Percentiles rank a stretch among this genome's conserved stretches.
phyloP scores from a whole-genome alignment of 2,113 vertebrate genomes.

The Apistogramma diplotaenia region DNA sequence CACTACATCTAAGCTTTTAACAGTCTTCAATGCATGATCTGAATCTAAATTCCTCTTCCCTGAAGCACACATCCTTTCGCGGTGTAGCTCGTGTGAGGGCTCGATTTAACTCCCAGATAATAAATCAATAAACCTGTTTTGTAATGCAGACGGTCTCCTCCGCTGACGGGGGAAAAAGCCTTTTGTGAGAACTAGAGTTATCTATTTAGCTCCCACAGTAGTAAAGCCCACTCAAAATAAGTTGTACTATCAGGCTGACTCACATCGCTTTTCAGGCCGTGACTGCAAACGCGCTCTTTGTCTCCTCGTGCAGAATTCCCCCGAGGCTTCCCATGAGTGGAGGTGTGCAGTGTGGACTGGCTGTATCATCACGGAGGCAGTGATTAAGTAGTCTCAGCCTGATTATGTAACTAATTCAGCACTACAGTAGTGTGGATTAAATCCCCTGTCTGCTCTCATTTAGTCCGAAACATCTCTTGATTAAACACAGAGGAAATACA shows the following conservation, averaged over 20 bases:
- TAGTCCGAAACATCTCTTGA: not conserved
- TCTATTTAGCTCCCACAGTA: constrained; percentile 31
- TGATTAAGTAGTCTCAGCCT: constrained; percentile 10
- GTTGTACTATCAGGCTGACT: constrained; percentile 41
- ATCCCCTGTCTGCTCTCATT: not conserved
- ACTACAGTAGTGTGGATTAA: not conserved
- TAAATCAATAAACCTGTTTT: constrained; percentile 39
- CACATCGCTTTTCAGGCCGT: constrained; percentile 20
- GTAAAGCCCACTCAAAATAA: constrained; percentile 32
- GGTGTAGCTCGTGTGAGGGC: not conserved
- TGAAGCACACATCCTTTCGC: not conserved
- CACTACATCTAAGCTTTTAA: not conserved
- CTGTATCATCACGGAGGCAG: not conserved
- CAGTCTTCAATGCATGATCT: not conserved
- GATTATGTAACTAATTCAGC: not conserved
- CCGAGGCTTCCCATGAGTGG: constrained; percentile 8
- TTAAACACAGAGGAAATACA: not conserved
- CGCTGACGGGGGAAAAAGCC: not conserved
- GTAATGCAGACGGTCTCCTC: constrained; percentile 36
- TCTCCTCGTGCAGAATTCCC: constrained; percentile 7
- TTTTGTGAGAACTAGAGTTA: not conserved
- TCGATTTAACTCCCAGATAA: constrained; percentile 3
- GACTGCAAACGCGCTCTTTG: constrained; percentile 4
- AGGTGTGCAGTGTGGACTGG: not conserved
- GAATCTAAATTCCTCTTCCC: not conserved